Evolutionary conservation across 2,113 vertebrate species (phyloP).

Genomic region (Rutilus rutilus): DNA sequence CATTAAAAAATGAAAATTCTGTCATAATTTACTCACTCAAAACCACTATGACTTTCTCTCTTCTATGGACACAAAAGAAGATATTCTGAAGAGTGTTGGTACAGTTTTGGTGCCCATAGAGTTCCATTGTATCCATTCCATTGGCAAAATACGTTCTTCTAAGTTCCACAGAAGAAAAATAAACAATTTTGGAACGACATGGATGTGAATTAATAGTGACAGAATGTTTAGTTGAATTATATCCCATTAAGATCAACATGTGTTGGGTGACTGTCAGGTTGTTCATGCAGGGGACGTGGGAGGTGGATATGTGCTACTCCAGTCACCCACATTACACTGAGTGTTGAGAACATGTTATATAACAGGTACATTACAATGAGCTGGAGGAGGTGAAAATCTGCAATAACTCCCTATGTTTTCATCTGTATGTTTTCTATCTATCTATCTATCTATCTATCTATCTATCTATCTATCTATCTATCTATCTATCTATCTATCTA

Average conservation of each 20-base stretch:
- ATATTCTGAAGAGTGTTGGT: too few relatives aligned
- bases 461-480: too few relatives aligned
- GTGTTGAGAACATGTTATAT: not conserved
- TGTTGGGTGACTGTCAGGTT: not conserved
- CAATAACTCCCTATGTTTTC: too few relatives aligned
- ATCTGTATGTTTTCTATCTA: too few relatives aligned
- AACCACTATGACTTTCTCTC: too few relatives aligned
- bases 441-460: too few relatives aligned
- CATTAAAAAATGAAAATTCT: not conserved
- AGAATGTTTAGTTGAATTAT: not conserved
- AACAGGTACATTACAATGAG: constrained; percentile 1
- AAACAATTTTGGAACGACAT: not conserved
- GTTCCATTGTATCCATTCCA: not conserved
- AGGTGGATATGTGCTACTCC: not conserved
- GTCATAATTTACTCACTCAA: too few relatives aligned
- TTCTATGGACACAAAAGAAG: too few relatives aligned
- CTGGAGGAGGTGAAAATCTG: too few relatives aligned
- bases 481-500: too few relatives aligned
- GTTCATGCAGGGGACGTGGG: not conserved
- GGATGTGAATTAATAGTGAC: not conserved
- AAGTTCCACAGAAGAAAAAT: not conserved
- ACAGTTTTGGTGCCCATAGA: not conserved
- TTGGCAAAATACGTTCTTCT: not conserved
- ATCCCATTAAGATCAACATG: not conserved
- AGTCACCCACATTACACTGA: not conserved